These are phyloP conservation scores for Agrenia bidenticulata DNA, from an alignment of 2,888 invertebrate genomes.

Conservation along the genomic window DNA sequence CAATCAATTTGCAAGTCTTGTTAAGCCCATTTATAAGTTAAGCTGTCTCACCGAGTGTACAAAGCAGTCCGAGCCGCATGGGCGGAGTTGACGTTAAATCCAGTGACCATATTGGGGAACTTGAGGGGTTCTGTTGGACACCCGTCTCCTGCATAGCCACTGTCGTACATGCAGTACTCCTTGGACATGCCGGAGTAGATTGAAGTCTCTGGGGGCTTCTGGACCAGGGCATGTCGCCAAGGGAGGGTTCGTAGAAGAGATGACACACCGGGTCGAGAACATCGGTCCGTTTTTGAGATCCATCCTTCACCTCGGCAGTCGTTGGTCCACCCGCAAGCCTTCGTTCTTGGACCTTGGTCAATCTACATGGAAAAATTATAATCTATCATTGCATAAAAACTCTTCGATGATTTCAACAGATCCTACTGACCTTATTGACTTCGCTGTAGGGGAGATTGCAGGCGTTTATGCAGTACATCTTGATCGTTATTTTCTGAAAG, in stretches of 20 bases:
- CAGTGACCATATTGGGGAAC: constrained; percentile 61
- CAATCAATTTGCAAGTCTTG: neutral
- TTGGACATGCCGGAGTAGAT: constrained; percentile 50
- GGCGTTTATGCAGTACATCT: constrained; percentile 50
- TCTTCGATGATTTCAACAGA: neutral
- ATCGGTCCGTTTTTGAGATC: constrained; percentile 50
- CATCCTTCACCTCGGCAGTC: constrained; percentile 52
- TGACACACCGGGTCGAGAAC: constrained; percentile 48
- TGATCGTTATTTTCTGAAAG: no score
- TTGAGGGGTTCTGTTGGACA: constrained; percentile 50
- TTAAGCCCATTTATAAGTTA: neutral
- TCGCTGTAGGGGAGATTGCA: constrained; percentile 50
- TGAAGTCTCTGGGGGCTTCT: constrained; percentile 48
- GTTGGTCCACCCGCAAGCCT: constrained; percentile 46
- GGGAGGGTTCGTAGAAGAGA: constrained; percentile 49
- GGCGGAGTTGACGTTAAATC: constrained; percentile 77
- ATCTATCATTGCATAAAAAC: constrained; percentile 5
- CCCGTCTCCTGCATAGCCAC: constrained; percentile 51
- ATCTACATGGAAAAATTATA: constrained; percentile 29
- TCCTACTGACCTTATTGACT: constrained; percentile 43
- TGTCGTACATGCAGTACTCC: constrained; percentile 50
- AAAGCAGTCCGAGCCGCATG: constrained; percentile 81
- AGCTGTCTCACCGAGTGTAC: constrained; percentile 64
- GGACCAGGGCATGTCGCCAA: constrained; percentile 50
- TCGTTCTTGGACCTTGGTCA: constrained; percentile 47